Conservation (phyloP, 2,797 vertebrate species). For the Lithobates pipiens region DNA sequence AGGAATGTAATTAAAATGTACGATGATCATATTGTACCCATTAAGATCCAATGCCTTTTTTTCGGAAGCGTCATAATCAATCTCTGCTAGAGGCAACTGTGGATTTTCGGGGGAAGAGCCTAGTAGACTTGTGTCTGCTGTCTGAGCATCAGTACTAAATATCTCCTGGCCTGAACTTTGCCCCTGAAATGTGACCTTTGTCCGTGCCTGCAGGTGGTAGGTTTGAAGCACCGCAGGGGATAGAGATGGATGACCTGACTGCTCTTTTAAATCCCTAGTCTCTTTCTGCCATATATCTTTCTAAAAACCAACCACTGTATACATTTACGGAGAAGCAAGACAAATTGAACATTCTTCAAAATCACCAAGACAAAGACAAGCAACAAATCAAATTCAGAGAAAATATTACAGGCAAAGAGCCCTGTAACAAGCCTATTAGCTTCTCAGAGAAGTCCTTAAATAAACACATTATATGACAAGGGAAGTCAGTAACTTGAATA, state of each 20-base stretch:
- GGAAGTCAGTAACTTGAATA: neutral
- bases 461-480: neutral
- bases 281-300: constrained; percentile 46
- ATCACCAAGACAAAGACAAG: constrained; percentile 20
- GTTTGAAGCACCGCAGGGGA: constrained; percentile 45
- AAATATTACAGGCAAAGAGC: neutral
- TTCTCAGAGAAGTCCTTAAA: neutral
- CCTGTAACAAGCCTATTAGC: constrained; percentile 15
- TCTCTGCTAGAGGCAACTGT: constrained; percentile 11
- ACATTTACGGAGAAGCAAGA: constrained; percentile 60
- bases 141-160: constrained; percentile 57
- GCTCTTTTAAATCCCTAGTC: constrained; percentile 40
- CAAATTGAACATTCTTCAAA: neutral
- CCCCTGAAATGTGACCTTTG: constrained; percentile 46
- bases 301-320: constrained; percentile 41
- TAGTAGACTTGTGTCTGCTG: constrained; percentile 59
- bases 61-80: constrained; percentile 5
- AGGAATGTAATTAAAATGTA: neutral
- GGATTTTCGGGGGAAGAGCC: constrained; percentile 6
- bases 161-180: constrained; percentile 54
- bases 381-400: constrained; percentile 44
- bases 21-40: neutral
- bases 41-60: neutral
- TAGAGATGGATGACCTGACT: constrained; percentile 60
- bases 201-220: constrained; percentile 52